Evolutionary conservation across 2,888 invertebrate species (phyloP), one percentile per base, ranked within the genome.

Genomic region (Phengaris arion): DNA sequence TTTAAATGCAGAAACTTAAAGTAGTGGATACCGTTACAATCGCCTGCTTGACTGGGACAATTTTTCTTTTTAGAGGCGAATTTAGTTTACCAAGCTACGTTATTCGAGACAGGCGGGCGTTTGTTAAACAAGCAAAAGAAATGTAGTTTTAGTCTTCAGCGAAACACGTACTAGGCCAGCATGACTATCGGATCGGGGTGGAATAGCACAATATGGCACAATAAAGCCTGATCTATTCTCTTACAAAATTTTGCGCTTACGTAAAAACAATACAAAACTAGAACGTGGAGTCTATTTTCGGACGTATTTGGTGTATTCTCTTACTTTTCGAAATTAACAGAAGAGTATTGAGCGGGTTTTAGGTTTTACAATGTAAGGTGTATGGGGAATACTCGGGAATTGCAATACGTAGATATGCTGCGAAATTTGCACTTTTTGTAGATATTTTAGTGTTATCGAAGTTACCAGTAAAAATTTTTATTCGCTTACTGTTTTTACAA

Each of bases 21-120:
- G 64, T 74, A 74, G 74, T 74, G 74, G 74, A 64, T 64, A 59
- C 64, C 46, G 51, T 64, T 64, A 51, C 74, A 46, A 86, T 85
- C 83, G 85, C 79, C 83, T 84, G 84, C 83, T 84, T 85, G 86
- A 86, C 85, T 84, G 85, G 81, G 83, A 84, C 83, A 83, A 82
- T 85, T 83, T 83, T 86, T 84, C 83, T 84, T 87, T 87, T 85
- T 85, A 83, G 82, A 84, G 84, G 79, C 81, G 80, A 84, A 76
- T 87, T 87, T 87, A 87, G 88, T 88, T 87, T 87, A 86, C 86
- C 87, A 85, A 51, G 64, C 48, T 59, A 64, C 64, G 74, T 48
- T 64, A 74, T 74, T 64, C 59, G 64, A 64, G 74, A 64, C 74
- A 74, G 64, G 51, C 64, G 64, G 57, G 46, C 59, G 51, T 64